Conservation (phyloP, 1,140 invertebrate species). For the Brachionus koreanus region DNA sequence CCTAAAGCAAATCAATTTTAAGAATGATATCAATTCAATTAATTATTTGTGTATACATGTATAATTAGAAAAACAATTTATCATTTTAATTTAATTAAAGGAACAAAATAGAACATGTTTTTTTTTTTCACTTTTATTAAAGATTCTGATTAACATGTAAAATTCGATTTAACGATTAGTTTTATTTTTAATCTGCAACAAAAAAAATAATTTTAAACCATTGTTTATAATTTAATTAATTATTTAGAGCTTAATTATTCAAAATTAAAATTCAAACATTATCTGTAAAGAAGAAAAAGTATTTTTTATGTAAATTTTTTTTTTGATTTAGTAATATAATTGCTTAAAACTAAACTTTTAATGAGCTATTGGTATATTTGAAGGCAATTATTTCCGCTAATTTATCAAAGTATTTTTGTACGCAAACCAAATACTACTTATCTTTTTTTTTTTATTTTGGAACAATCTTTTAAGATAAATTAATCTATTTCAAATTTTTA, state of each 20-base stretch:
- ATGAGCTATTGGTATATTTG: background rate
- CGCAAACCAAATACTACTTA: background rate
- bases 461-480: background rate
- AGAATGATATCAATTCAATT: background rate
- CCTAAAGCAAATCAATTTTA: background rate
- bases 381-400: background rate
- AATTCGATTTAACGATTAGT: too few species aligned
- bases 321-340: background rate
- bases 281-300: background rate
- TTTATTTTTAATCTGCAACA: too few species aligned
- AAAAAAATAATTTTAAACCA: too few species aligned
- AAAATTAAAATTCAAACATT: background rate
- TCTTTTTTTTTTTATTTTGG: background rate
- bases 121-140: too few species aligned
- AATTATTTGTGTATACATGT: background rate
- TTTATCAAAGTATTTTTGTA: background rate
- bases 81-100: background rate
- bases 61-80: background rate
- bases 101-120: background rate
- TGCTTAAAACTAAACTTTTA: background rate
- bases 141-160: too few species aligned
- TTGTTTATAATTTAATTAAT: background rate
- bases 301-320: background rate
- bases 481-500: background rate
- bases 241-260: background rate